These are phyloP conservation scores for Brachionus calyciflorus DNA, from an alignment of 1,140 invertebrate genomes.

Conservation along the genomic window DNA sequence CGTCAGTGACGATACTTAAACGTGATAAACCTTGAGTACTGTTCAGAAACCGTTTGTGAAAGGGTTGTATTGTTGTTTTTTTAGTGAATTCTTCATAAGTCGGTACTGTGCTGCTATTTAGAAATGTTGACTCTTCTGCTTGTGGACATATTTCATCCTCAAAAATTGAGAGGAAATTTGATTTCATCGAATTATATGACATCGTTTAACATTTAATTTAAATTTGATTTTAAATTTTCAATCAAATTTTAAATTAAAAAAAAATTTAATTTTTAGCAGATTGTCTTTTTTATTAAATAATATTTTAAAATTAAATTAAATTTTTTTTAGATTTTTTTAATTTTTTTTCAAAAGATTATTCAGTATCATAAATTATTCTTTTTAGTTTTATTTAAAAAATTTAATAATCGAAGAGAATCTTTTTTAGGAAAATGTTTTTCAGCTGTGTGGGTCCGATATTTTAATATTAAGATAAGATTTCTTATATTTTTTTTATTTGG, in stretches of 20 bases:
- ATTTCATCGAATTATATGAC: background rate
- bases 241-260: background rate
- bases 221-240: too few relatives aligned
- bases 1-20: constrained; percentile 25
- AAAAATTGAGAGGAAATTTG: constrained; percentile 1
- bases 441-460: too few relatives aligned
- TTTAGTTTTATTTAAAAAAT: too few relatives aligned
- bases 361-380: too few relatives aligned
- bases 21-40: constrained; percentile 23
- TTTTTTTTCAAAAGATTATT: too few relatives aligned
- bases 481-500: too few relatives aligned
- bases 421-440: too few relatives aligned
- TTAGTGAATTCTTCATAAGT: constrained; percentile 44
- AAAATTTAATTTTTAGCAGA: background rate
- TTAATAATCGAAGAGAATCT: too few relatives aligned
- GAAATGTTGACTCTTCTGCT: constrained; percentile 17
- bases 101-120: constrained; percentile 44
- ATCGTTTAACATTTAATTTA: too few relatives aligned
- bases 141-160: background rate
- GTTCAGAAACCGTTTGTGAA: background rate
- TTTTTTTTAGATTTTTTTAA: background rate
- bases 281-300: background rate
- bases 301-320: background rate
- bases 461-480: too few relatives aligned
- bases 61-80: constrained; percentile 14